These are phyloP conservation scores for Mimachlamys varia DNA, from an alignment of 2,888 invertebrate species.

Conservation along the genomic window DNA sequence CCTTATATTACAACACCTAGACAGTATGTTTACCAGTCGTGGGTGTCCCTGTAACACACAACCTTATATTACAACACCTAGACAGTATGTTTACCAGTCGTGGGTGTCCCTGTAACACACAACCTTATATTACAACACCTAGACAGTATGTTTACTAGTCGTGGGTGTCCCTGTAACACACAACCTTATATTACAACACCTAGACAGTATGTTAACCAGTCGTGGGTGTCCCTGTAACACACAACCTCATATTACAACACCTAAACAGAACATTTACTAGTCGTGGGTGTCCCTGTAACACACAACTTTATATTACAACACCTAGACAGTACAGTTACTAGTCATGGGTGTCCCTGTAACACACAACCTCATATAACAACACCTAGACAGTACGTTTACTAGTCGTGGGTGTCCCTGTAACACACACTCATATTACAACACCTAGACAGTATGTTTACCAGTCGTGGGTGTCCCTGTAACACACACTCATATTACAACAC, in stretches of 20 bases:
- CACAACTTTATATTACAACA: no score
- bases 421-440: slow-evolving; percentile 83
- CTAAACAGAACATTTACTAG: slow-evolving; percentile 92
- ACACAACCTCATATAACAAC: slow-evolving; percentile 83
- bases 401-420: slow-evolving; percentile 94
- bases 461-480: slow-evolving; percentile 92
- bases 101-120: slow-evolving; percentile 90
- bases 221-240: slow-evolving; percentile 94
- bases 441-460: slow-evolving; percentile 93
- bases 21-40: slow-evolving; percentile 91
- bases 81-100: slow-evolving; percentile 92
- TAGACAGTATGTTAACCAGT: slow-evolving; percentile 92
- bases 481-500: slow-evolving; percentile 83
- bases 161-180: slow-evolving; percentile 91
- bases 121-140: slow-evolving; percentile 84
- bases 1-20: slow-evolving; percentile 85
- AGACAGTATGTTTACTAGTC: slow-evolving; percentile 92
- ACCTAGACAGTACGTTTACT: slow-evolving; percentile 91
- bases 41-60: slow-evolving; percentile 90
- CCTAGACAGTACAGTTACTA: slow-evolving; percentile 93
- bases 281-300: slow-evolving; percentile 96
- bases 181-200: slow-evolving; percentile 83
- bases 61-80: slow-evolving; percentile 84
- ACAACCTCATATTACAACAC: slow-evolving; percentile 86
- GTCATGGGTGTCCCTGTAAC: slow-evolving; percentile 92